These are phyloP conservation scores for Varecia variegata DNA, from an alignment of 2,797 vertebrate species.

Conservation along the genomic window DNA sequence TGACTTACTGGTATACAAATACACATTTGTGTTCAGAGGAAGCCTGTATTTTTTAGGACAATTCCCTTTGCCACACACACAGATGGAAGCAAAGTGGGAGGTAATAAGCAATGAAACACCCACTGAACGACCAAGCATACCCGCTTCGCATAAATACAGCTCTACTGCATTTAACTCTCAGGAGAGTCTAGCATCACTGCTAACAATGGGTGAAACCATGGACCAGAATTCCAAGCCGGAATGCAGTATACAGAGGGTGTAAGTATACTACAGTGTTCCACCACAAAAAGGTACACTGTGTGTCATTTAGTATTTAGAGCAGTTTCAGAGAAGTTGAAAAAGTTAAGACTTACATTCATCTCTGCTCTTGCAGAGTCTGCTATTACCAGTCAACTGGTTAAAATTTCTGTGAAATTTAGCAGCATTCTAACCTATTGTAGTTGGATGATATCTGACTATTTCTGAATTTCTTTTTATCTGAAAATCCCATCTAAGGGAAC, in stretches of 20 bases:
- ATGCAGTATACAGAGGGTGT: slow-evolving; percentile 74
- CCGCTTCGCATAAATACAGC: slow-evolving; percentile 75
- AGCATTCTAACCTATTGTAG: not conserved
- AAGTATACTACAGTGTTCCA: not conserved
- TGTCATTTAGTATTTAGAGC: not conserved
- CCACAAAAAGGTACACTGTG: not conserved
- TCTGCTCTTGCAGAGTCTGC: not conserved
- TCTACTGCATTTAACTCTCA: slow-evolving; percentile 79
- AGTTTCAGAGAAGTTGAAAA: not conserved
- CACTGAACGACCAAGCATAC: slow-evolving; percentile 80
- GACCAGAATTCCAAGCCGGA: slow-evolving; percentile 80
- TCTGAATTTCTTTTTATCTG: slow-evolving; percentile 30
- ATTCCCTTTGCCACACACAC: slow-evolving; percentile 86
- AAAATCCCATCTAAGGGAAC: not conserved
- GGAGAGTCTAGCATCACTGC: slow-evolving; percentile 78
- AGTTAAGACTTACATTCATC: not conserved
- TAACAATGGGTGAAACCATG: slow-evolving; percentile 86
- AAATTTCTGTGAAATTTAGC: not conserved
- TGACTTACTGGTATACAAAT: slow-evolving; percentile 73
- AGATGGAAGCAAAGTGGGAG: slow-evolving; percentile 86
- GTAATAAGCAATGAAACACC: slow-evolving; percentile 78
- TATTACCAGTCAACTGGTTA: not conserved
- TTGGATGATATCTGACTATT: not conserved
- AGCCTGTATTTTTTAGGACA: slow-evolving; percentile 84
- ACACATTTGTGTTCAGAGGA: slow-evolving; percentile 73